Base-by-base conservation (phyloP, 2,888 invertebrate species). In the Drosophila hamatofila region DNA sequence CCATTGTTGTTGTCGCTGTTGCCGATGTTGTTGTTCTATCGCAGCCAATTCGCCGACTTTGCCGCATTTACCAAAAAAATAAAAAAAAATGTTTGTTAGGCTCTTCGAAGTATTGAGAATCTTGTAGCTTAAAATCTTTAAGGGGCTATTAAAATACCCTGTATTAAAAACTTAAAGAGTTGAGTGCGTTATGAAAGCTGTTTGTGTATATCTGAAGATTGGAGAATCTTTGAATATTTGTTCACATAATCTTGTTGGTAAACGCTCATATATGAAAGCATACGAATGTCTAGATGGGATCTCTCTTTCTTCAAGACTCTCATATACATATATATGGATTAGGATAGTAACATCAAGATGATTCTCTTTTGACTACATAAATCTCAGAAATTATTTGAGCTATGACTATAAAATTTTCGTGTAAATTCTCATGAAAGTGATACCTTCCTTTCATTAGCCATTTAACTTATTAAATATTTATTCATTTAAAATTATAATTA, bases 1-100 rank as follows among this genome's bases (percentile, higher is more conserved):
- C 2, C 2, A n/a, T 39, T 39, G 33, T 23, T 12, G 27, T 27
- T 46, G 46, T n/a, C 6, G 25, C 23, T 48, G 23, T 30, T 49
- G 41, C 39, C 35, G 52, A 33, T 51, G 69, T 27, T 35, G 35
- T 18, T 37, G 63, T 51, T 64, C 68, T 65, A 63, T 60, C 42
- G 63, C 63, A 55, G 62, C 27, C 55, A 77, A 64, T 63, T 75
- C 55, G 56, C 52, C 33, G 57, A 25, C 60, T 39, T 66, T 44
- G 74, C 42, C 59, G 70, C 49, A 49, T 48, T 48, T 27, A 27
- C 65, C 65, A 41, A n/a, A 61, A 62, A 49, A 18, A 46, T 23
- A 42, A 37, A 41, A 18, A 30, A 14, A 35, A 52, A 51, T 64
- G 49, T 55, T 65, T 65, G 65, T 48, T 76, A 58, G 49, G 64